Conservation (phyloP, 2,113 vertebrate species). For the Haemorhous mexicanus region DNA sequence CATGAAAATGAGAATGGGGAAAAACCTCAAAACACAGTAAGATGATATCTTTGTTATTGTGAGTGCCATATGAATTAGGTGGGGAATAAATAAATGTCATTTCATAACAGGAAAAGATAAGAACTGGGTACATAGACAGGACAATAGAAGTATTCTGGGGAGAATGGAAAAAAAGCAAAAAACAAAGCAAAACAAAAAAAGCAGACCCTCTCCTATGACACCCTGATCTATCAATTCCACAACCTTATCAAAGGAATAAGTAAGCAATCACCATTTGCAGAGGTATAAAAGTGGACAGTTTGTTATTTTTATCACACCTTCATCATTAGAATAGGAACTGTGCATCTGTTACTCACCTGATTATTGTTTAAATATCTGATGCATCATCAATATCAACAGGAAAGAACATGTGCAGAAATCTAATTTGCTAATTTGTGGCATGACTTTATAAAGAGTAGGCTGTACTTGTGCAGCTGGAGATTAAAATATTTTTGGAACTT, state of each 20-base stretch:
- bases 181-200: background rate
- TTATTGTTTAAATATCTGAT: background rate
- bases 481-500: slow-evolving; percentile 23
- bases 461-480: slow-evolving; percentile 3
- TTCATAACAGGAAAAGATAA: background rate
- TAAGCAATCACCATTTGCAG: background rate
- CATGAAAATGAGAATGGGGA: fast-evolving
- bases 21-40: background rate
- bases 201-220: fast-evolving
- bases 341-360: background rate
- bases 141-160: background rate
- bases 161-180: background rate
- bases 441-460: background rate
- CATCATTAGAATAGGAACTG: background rate
- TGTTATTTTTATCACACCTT: background rate
- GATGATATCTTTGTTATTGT: background rate
- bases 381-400: background rate
- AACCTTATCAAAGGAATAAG: background rate
- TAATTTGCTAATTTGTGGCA: background rate
- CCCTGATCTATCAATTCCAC: background rate
- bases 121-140: background rate
- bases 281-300: background rate
- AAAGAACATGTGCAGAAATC: slow-evolving; percentile 25
- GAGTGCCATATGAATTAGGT: background rate
- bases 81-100: background rate